Evolutionary conservation across 1,140 invertebrate species (phyloP).

Genomic region (Hypothenemus hampei): DNA sequence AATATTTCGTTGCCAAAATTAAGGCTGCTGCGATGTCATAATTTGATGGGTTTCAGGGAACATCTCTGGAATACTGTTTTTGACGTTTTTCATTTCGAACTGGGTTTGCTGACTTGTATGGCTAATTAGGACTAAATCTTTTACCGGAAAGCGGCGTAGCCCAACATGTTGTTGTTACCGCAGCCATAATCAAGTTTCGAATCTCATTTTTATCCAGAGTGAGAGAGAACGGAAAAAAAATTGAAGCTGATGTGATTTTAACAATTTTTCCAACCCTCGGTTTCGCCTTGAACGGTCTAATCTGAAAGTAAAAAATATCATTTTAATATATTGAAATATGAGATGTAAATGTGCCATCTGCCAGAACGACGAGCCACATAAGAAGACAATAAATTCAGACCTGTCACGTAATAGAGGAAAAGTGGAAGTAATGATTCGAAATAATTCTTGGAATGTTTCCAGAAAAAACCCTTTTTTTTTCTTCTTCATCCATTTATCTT

Average conservation of each 20-base stretch:
- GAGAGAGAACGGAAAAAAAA: no score
- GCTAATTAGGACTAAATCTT: conserved; percentile 4
- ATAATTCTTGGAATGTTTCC: conserved; percentile 22
- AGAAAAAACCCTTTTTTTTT: conserved; percentile 20
- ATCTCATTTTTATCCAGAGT: no score
- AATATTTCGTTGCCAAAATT: conserved; percentile 14
- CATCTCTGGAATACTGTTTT: conserved; percentile 7
- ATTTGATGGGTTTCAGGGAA: conserved; percentile 13
- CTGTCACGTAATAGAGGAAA: conserved; percentile 24
- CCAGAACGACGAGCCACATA: conserved; percentile 19
- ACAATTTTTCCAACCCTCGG: no score
- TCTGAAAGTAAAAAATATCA: no score
- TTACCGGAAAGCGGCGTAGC: no score
- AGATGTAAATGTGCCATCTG: conserved; percentile 27
- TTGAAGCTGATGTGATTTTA: no score
- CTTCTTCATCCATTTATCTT: conserved; percentile 17
- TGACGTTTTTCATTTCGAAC: conserved; percentile 14
- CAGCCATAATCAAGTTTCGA: no score
- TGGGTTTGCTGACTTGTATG: not conserved
- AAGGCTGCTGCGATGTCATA: conserved; percentile 8
- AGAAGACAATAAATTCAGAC: conserved; percentile 27
- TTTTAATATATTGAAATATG: conserved; percentile 23
- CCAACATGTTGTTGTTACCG: no score
- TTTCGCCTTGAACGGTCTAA: no score
- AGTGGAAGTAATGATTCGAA: conserved; percentile 29